Evolutionary conservation across 2,797 vertebrate genomes (phyloP).

Genomic region (Eleutherodactylus coqui): DNA sequence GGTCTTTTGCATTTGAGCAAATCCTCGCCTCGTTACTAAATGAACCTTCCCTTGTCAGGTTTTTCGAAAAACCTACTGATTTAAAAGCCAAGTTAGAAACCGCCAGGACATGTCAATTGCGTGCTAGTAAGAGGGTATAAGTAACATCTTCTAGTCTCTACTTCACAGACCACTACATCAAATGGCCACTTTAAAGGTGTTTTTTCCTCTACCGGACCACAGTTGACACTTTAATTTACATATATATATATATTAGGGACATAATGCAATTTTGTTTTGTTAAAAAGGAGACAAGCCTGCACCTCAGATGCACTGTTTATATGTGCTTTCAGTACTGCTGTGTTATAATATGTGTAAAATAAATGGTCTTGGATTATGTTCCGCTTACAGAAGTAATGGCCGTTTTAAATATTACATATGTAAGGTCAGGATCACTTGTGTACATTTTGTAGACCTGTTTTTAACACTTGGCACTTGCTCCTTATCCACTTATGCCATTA

Average conservation of each 20-base stretch:
- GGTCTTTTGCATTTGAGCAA: constrained; percentile 99
- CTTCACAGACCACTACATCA: constrained; percentile 13
- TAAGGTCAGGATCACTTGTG: neutral
- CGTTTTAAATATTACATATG: neutral
- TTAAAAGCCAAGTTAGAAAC: constrained; percentile 81
- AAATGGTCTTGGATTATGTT: neutral
- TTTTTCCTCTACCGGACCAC: neutral
- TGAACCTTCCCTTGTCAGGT: constrained; percentile 88
- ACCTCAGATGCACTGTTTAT: constrained; percentile 23
- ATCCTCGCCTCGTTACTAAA: constrained; percentile 94
- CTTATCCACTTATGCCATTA: neutral
- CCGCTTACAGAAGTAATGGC: neutral
- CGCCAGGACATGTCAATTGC: constrained; percentile 84
- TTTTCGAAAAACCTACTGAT: constrained; percentile 89
- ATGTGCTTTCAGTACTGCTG: neutral
- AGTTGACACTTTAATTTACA: constrained; percentile 14
- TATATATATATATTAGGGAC: constrained; percentile 29
- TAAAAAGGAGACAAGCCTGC: neutral
- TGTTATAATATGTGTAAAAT: neutral
- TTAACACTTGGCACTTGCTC: neutral
- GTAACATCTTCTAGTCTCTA: neutral
- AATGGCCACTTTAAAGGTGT: neutral
- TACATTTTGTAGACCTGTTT: neutral
- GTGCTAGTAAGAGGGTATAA: constrained; percentile 74
- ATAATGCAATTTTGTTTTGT: constrained; percentile 1